These are phyloP conservation scores for Pelodiscus sinensis DNA, from an alignment of 2,113 vertebrate genomes.

Conservation along the genomic window DNA sequence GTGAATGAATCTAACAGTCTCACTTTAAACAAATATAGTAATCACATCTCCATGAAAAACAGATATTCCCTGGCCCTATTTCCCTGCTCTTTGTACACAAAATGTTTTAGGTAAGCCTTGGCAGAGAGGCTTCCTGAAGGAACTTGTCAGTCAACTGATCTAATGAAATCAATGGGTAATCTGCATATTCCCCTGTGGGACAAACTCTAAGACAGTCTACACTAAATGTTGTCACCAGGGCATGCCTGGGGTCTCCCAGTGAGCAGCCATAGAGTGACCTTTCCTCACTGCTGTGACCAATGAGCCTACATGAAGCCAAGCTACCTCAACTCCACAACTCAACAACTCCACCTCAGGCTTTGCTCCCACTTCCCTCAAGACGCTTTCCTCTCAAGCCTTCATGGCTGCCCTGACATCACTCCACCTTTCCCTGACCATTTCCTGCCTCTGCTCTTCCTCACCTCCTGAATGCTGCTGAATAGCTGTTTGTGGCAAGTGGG, in stretches of 20 bases:
- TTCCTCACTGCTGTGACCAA: not conserved
- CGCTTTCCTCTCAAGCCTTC: too few species aligned
- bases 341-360: too few species aligned
- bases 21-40: not conserved
- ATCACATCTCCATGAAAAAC: not conserved
- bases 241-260: not conserved
- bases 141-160: not conserved
- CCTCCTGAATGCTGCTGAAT: too few species aligned
- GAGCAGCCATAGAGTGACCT: not conserved
- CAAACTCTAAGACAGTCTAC: rapidly evolving
- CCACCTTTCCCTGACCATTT: too few species aligned
- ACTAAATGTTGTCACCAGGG: not conserved
- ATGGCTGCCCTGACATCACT: too few species aligned
- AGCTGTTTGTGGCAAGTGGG: too few species aligned
- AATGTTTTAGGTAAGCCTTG: not conserved
- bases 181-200: not conserved
- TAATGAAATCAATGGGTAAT: not conserved
- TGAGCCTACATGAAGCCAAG: not conserved
- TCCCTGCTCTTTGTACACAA: not conserved
- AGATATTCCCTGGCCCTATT: not conserved
- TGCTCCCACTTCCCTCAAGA: too few species aligned
- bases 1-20: not conserved
- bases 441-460: too few species aligned
- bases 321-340: not conserved
- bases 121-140: not conserved